Base-by-base conservation (phyloP, 2,888 invertebrate species). In the Drepanosiphum platanoidis region DNA sequence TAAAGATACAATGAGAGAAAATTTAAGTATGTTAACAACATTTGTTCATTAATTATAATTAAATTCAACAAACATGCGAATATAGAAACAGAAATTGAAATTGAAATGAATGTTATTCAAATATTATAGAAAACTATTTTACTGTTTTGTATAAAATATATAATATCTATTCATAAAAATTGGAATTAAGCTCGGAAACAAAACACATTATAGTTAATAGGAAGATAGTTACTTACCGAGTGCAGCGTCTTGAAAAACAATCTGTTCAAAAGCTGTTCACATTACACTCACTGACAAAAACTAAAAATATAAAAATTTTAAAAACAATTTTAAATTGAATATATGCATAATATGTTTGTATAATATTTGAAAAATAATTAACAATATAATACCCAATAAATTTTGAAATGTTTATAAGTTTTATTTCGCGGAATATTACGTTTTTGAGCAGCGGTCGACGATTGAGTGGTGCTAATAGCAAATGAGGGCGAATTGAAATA, bases 401-500 rank as follows among this genome's bases (percentile, higher is more conserved):
- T 84, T 68, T 66, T 68, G 68, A 75, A 83, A 83, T 36, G 66
- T 75, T 75, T 52, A 84, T 52, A 84, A 75, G 74, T 75, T 75
- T n/a, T 84, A 84, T 46, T 84, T 84, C 75, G 83, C 83, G 83
- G 66, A 84, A 84, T 77, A 84, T 84, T 84, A 68, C 83, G 83
- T 84, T 84, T 84, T 84, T 84, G 83, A 84, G 75, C 83, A 84
- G 83, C 75, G 83, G 83, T 77, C 83, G 75, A 84, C 84, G 84
- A 84, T 84, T 84, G 84, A 84, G 75, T 84, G 84, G 84, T 84
- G 84, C 66, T 75, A 68, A 84, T 84, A 84, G 84, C 77, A 68
- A 84, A 84, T 75, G 84, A 84, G 84, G 84, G 75, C 84, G 84
- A 84, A 84, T 84, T 36, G 75, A 84, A 84, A 84, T 84, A 84